Base-by-base conservation (phyloP, 2,113 vertebrate genomes). In the Solea solea region DNA sequence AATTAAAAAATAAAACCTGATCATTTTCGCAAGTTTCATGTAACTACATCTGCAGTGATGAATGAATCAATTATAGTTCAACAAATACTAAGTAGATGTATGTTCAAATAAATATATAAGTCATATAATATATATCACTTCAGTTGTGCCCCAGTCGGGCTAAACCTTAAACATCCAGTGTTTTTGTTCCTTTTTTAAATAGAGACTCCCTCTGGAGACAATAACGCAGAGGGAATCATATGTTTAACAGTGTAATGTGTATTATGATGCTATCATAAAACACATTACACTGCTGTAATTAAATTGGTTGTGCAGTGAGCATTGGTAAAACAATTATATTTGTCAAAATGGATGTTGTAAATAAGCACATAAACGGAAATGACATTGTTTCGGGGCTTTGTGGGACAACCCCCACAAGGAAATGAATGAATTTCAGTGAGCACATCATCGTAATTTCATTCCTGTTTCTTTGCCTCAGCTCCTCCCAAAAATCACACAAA, bases 401-500 rank as follows among this genome's bases (percentile, higher is more conserved):
- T 5, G 1, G 5, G 40, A n/a, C 21, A 12, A 41, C 15, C 65
- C 58, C n/a, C 12, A 50, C 0, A 0, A 82, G 67, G 77, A 83
- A 83, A 78, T 81, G 49, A 77, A 74, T 65, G 54, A 70, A 78
- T 83, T 80, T 75, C 59, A 2, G 8, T 53, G 9, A 74, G 50
- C 48, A 34, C 54, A 54, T 80, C 58, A 28, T 41, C 56, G 2
- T 87, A 75, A 87, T 75, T 70, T 15, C 11, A 73, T 73, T 85
- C 49, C 50, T 58, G 56, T 85, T 12, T 72, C 12, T 77, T 77
- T 52, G 16, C n/a, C 5, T 39, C 11, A 4, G 49, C 49, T 67
- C 45, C 66, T 78, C 67, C 66, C 62, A 45, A 10, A 34, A 75
- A 64, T 46, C 62, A 62, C 39, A 34, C 41, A 34, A 15, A 45